Percentiles rank a stretch among this genome's conserved stretches.
Evolutionary conservation across 2,113 vertebrate species (phyloP).

Genomic region (Plectropomus leopardus): DNA sequence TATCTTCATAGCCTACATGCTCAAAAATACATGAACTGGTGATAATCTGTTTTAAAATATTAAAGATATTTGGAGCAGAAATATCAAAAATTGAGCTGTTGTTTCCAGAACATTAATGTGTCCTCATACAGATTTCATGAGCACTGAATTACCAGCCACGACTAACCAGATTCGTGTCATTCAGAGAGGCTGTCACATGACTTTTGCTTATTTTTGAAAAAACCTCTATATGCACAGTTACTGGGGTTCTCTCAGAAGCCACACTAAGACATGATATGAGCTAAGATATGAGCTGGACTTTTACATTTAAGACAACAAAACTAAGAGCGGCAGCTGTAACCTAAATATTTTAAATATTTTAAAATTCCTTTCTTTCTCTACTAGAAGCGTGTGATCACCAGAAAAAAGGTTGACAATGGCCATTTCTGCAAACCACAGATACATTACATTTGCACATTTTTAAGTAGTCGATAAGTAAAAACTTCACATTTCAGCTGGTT

Average conservation of each 20-base stretch:
- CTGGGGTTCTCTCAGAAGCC: neutral
- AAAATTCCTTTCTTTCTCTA: too few species aligned
- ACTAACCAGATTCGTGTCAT: slow-evolving; percentile 20
- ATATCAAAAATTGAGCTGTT: neutral
- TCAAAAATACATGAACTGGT: slow-evolving; percentile 17
- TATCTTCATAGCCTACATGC: neutral
- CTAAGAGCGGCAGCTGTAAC: neutral
- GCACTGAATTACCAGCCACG: slow-evolving; percentile 19
- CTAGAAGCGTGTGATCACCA: too few species aligned
- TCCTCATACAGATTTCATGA: slow-evolving; percentile 41
- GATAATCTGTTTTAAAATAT: slow-evolving; percentile 21
- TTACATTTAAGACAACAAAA: neutral
- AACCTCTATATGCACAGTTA: neutral
- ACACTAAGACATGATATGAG: neutral
- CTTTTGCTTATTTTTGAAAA: neutral
- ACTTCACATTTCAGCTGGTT: too few species aligned
- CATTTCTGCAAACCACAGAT: too few species aligned
- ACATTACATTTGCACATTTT: too few species aligned
- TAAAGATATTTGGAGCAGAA: neutral
- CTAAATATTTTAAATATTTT: slow-evolving; percentile 3
- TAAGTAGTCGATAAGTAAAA: too few species aligned
- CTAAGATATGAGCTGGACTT: neutral
- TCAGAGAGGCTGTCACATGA: slow-evolving; percentile 5
- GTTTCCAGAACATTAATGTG: neutral
- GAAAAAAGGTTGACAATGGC: too few species aligned